phyloP scores from a whole-genome alignment of 2,113 vertebrate genomes.

The Tautogolabrus adspersus region DNA sequence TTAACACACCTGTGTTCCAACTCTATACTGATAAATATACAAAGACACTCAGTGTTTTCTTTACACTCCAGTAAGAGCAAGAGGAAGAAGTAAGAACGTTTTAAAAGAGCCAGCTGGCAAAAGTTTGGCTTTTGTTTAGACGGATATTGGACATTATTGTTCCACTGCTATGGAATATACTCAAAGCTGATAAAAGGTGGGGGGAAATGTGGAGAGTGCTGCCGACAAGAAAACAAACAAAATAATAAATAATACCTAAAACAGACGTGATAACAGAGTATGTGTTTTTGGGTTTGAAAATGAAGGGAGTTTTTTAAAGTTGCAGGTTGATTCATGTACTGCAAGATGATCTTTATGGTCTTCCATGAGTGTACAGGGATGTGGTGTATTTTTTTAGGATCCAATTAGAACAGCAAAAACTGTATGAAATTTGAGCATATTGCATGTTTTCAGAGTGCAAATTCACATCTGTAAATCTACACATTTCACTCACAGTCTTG shows the following conservation, averaged over 20 bases:
- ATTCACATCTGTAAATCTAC: neutral
- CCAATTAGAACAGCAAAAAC: neutral
- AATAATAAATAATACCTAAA: neutral
- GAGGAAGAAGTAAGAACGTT: neutral
- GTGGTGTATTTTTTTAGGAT: no score
- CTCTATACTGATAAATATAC: neutral
- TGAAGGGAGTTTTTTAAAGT: neutral
- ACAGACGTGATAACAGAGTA: neutral
- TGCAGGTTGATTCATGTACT: neutral
- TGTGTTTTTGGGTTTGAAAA: neutral
- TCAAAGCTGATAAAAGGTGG: slow-evolving; percentile 6
- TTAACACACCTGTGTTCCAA: neutral
- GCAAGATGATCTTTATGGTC: no score
- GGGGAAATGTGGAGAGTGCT: slow-evolving; percentile 2
- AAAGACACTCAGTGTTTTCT: neutral
- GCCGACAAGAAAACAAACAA: neutral
- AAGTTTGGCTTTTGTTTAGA: neutral
- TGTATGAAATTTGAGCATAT: neutral
- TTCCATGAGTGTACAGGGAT: neutral
- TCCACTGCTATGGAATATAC: neutral
- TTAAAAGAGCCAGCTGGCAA: slow-evolving; percentile 33
- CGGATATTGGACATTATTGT: neutral
- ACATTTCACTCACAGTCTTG: neutral
- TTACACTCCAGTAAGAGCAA: slow-evolving; percentile 6
- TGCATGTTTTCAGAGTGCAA: neutral